phyloP scores from a whole-genome alignment of 2,797 vertebrate species.

The Tenualosa ilisha region DNA sequence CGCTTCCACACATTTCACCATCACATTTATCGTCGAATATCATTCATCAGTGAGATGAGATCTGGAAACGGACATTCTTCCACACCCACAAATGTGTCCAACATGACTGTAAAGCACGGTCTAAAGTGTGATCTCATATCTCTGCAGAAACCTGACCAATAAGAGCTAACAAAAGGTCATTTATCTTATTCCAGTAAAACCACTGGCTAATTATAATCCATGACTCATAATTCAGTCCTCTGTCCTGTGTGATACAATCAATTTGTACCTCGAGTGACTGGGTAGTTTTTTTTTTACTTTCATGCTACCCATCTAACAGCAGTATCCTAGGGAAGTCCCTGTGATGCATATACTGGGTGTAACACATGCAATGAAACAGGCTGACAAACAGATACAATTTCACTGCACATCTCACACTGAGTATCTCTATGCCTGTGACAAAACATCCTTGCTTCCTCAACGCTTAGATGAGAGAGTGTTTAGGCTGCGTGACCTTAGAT shows the following conservation, averaged over 20 bases:
- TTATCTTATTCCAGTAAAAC: background rate
- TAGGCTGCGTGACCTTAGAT: conserved; percentile 7
- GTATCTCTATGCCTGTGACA: too few species aligned
- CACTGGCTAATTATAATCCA: too few species aligned
- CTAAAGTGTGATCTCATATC: too few species aligned
- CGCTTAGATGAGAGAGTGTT: background rate
- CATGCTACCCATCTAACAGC: background rate
- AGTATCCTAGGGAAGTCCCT: background rate
- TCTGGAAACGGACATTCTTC: background rate
- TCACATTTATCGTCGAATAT: background rate
- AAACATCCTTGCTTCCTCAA: too few species aligned
- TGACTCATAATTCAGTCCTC: too few species aligned
- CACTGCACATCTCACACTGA: too few species aligned
- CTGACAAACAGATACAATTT: too few species aligned
- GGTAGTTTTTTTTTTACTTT: background rate
- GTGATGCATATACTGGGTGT: background rate
- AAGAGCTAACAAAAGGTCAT: background rate
- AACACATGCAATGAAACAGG: too few species aligned
- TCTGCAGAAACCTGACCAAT: background rate
- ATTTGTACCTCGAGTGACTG: background rate
- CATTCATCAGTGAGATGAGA: background rate
- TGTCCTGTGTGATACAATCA: background rate
- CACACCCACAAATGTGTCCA: background rate
- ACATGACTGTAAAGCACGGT: background rate
- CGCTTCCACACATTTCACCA: background rate